phyloP scores from a whole-genome alignment of 2,888 invertebrate genomes.

The Heliconius erato region DNA sequence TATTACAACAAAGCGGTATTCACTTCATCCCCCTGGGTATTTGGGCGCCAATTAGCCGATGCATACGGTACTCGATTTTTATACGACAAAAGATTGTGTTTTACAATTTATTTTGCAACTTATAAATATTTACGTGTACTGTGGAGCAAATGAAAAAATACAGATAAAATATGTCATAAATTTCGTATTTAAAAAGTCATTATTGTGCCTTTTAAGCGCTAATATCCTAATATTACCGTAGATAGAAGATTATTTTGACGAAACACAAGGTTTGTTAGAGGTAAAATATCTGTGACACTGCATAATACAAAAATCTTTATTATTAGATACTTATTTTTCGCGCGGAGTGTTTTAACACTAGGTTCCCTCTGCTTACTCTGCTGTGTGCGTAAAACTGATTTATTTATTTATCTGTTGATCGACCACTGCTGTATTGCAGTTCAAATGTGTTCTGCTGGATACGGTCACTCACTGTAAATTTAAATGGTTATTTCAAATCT shows the following conservation, averaged over 20 bases:
- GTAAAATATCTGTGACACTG: too few relatives aligned
- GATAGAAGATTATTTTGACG: too few relatives aligned
- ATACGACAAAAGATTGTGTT: constrained; percentile 23
- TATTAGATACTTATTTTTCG: too few relatives aligned
- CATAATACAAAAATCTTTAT: too few relatives aligned
- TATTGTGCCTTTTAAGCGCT: too few relatives aligned
- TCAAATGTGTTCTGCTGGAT: neutral
- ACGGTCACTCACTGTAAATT: too few relatives aligned
- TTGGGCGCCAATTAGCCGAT: constrained; percentile 33
- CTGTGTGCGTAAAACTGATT: too few relatives aligned
- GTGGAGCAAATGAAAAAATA: neutral
- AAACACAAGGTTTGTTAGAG: too few relatives aligned
- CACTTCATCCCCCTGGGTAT: constrained; percentile 27
- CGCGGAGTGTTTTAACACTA: too few relatives aligned
- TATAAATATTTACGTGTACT: constrained; percentile 4
- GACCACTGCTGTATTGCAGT: neutral
- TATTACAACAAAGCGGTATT: constrained; percentile 19
- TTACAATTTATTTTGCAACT: constrained; percentile 12
- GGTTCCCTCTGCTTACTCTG: too few relatives aligned
- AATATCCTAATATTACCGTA: too few relatives aligned
- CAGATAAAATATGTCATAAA: neutral
- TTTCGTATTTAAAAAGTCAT: neutral
- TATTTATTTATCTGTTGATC: neutral
- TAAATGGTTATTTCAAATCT: neutral
- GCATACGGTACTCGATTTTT: constrained; percentile 31